A percentile compares a stretch with the other conserved stretches of the same genome.
Conservation (phyloP, 1,140 invertebrate species). For the Drosophila carrolli region DNA sequence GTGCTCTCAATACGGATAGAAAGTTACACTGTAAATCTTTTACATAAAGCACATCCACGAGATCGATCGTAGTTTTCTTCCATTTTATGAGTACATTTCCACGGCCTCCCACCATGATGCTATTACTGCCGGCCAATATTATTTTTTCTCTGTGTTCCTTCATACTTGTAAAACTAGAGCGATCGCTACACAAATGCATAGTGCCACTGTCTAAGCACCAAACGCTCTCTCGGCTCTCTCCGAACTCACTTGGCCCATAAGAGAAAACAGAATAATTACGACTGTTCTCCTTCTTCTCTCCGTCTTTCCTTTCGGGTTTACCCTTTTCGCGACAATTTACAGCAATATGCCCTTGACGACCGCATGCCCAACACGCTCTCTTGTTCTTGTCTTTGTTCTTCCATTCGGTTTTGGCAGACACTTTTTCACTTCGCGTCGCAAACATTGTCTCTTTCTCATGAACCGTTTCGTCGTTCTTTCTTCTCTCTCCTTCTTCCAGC, state of each 20-base stretch:
- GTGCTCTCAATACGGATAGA: not conserved
- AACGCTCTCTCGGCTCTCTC: not conserved
- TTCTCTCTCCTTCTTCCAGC: not conserved
- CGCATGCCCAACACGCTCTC: no score
- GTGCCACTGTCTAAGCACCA: not conserved
- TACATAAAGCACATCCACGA: no score
- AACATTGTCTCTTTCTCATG: no score
- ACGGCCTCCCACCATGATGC: not conserved
- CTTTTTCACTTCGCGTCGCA: no score
- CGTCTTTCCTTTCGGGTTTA: not conserved
- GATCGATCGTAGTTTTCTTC: no score
- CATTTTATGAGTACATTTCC: no score
- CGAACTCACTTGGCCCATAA: not conserved
- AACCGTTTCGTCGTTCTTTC: no score
- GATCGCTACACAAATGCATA: not conserved
- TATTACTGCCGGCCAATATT: not conserved
- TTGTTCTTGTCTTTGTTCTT: no score
- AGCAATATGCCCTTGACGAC: constrained; percentile 4
- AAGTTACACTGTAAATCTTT: not conserved
- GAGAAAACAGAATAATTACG: not conserved
- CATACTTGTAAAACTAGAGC: not conserved
- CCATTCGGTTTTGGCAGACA: no score
- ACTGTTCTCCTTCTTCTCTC: not conserved
- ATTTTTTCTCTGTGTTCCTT: not conserved
- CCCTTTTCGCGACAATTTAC: not conserved